Base-by-base conservation (phyloP, 1,140 invertebrate genomes). In the Neodiprion fabricii region DNA sequence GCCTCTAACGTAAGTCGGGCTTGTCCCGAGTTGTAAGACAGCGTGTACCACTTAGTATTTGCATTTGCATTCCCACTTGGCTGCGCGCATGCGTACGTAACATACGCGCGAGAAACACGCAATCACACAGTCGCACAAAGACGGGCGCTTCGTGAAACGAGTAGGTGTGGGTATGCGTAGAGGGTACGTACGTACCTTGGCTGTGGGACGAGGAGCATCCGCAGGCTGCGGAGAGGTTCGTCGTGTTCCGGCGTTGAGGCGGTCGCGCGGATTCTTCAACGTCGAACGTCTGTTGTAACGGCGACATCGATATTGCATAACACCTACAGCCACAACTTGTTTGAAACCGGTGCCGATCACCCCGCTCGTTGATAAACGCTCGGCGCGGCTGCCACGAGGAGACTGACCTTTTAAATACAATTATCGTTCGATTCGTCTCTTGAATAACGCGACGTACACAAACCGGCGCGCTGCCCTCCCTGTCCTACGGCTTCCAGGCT, bases 221-320 rank as follows among this genome's bases (percentile, higher is more conserved):
- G 28, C 28, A 40, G 28, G 28, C 53, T 61, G 53, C n/a, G 9
- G n/a, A 12, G 53, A 61, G n/a, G 9, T 21, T 21, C 17, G 9
- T 61, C 53, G n/a, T 4, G 28, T 40, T 17, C 53, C 53, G 53
- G 9, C n/a, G 9, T 61, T 61, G 53, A 61, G 53, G 28, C 8
- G 53, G n/a, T 61, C 53, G 5, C 2, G 28, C 28, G 5, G 28
- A 40, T 40, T 40, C 28, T 5, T 40, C 28, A 3, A 40, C 28
- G 28, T 40, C 28, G 1, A 40, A 40, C 28, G 28, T 40, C 28
- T 5, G 28, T 40, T 40, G 0, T 5, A 40, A 1, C 7, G 53
- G 53, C 53, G 53, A 61, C 53, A 61, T 61, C n/a, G n/a, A 61
- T 11, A 61, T 61, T 61, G 53, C 53, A 61, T 61, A 61, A 61